Percentiles rank a stretch among this genome's conserved stretches.
phyloP scores from a whole-genome alignment of 1,140 invertebrate genomes.

The Drosophila lowei region DNA sequence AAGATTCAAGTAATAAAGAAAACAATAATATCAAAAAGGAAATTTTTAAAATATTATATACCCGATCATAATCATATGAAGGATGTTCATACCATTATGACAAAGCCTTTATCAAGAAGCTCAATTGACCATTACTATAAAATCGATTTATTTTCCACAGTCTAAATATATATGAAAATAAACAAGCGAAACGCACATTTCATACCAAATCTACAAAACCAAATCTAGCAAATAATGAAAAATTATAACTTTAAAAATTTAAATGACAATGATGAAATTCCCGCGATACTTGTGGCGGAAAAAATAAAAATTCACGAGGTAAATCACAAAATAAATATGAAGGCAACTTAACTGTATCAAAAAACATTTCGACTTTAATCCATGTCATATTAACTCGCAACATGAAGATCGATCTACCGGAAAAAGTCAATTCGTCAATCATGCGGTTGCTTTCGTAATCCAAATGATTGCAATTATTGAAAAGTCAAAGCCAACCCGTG shows the following conservation, averaged over 20 bases:
- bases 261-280: background rate
- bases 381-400: too few relatives aligned
- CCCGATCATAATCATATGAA: background rate
- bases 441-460: slow-evolving; percentile 35
- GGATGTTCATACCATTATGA: too few relatives aligned
- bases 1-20: background rate
- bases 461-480: slow-evolving; percentile 25
- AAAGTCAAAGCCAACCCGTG: slow-evolving; percentile 9
- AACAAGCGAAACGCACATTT: too few relatives aligned
- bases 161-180: too few relatives aligned
- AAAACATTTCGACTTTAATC: background rate
- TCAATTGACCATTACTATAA: too few relatives aligned
- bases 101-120: too few relatives aligned
- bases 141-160: too few relatives aligned
- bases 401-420: background rate
- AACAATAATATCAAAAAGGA: background rate
- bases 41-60: background rate
- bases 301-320: slow-evolving; percentile 37
- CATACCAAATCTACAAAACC: too few relatives aligned
- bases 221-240: too few relatives aligned
- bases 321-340: slow-evolving; percentile 7
- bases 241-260: too few relatives aligned
- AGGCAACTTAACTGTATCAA: background rate
- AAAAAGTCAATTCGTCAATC: slow-evolving; percentile 15
- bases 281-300: slow-evolving; percentile 51